Conservation (phyloP, 2,888 invertebrate genomes). For the Mactromeris polynyma region DNA sequence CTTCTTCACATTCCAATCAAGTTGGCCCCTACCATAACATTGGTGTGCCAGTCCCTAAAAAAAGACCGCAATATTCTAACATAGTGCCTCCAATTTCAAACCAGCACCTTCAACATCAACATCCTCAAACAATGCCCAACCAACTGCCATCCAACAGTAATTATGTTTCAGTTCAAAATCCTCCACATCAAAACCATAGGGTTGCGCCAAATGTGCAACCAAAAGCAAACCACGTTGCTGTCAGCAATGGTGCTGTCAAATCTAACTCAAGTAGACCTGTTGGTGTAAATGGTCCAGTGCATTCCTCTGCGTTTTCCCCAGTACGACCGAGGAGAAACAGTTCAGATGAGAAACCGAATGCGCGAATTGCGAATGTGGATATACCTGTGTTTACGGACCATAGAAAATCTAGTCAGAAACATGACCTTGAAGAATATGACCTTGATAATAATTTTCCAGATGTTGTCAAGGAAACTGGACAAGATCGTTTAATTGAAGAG, state of each 20-base stretch:
- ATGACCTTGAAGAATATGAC: conserved; percentile 81
- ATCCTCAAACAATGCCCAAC: neutral
- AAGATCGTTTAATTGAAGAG: conserved; percentile 73
- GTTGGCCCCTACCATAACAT: neutral
- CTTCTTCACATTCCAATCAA: conserved; percentile 37
- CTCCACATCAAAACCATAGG: conserved; percentile 44
- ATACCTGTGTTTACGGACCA: conserved; percentile 71
- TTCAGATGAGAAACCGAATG: conserved; percentile 47
- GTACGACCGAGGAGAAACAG: conserved; percentile 59
- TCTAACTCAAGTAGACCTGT: neutral
- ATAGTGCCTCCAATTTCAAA: conserved; percentile 20
- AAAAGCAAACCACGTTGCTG: conserved; percentile 28
- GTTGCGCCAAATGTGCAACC: conserved; percentile 32
- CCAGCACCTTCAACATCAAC: conserved; percentile 19
- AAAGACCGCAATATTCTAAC: conserved; percentile 25
- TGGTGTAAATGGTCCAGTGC: conserved; percentile 15
- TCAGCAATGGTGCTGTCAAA: conserved; percentile 34
- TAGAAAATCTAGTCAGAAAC: conserved; percentile 69
- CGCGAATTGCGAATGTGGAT: conserved; percentile 61
- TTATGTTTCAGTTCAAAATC: conserved; percentile 8
- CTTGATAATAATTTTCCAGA: conserved; percentile 86
- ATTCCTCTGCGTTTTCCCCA: conserved; percentile 71
- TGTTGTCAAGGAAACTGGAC: conserved; percentile 69
- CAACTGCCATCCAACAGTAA: conserved; percentile 26
- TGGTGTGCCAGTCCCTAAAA: conserved; percentile 23